These are phyloP conservation scores for Coregonus suidteri DNA, from an alignment of 2,797 vertebrate genomes.

Conservation along the genomic window DNA sequence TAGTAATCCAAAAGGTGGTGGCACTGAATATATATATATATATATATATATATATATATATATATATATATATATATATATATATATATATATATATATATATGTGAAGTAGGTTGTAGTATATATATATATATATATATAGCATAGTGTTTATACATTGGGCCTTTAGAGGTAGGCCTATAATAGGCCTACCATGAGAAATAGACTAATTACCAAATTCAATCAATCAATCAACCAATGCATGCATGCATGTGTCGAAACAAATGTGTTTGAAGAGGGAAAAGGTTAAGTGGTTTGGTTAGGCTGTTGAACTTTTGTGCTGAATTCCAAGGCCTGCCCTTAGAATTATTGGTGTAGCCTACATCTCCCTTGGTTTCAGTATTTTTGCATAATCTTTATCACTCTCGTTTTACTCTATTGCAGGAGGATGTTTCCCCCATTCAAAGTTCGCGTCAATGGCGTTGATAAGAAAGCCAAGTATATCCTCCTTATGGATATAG, in stretches of 20 bases:
- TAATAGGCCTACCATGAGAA: background rate
- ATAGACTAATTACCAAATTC: background rate
- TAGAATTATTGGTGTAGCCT: background rate
- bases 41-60: background rate
- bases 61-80: background rate
- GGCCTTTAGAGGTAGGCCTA: background rate
- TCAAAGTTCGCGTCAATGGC: slow-evolving; percentile 92
- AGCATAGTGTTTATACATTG: background rate
- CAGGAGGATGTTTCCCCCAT: slow-evolving; percentile 98
- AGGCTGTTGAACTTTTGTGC: background rate
- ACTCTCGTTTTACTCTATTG: slow-evolving; percentile 22
- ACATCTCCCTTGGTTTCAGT: background rate
- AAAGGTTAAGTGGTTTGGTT: background rate
- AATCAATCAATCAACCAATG: background rate
- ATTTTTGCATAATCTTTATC: background rate
- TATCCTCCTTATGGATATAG: slow-evolving; percentile 96
- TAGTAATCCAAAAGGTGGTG: background rate
- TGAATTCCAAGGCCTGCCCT: background rate
- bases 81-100: too few relatives aligned
- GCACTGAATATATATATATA: background rate
- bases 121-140: background rate
- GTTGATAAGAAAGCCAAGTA: slow-evolving; percentile 93
- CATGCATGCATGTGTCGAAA: background rate
- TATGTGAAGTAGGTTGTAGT: background rate
- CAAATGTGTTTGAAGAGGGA: background rate